Evolutionary conservation across 1,140 invertebrate genomes (phyloP).

Genomic region (Epicauta chinensis): DNA sequence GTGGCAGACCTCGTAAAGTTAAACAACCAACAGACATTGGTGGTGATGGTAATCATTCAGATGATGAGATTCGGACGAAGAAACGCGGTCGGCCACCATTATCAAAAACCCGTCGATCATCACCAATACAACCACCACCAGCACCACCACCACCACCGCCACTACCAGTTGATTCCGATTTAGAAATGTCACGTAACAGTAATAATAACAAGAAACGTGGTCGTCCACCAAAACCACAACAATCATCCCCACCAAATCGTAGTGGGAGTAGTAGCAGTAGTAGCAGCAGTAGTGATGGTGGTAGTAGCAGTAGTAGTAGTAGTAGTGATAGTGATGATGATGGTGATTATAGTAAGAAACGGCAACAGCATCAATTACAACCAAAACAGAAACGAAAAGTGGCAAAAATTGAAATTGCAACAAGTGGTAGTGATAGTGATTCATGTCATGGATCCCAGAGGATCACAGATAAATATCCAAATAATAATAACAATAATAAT

Average conservation of each 20-base stretch:
- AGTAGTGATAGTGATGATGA: slow-evolving; percentile 37
- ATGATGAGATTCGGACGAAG: slow-evolving; percentile 13
- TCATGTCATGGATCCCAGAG: too few species aligned
- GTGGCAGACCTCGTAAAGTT: slow-evolving; percentile 42
- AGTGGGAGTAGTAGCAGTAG: slow-evolving; percentile 27
- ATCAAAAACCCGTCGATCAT: too few species aligned
- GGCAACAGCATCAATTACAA: slow-evolving; percentile 18
- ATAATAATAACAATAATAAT: slow-evolving; percentile 1
- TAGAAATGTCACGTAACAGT: neutral
- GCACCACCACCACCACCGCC: too few species aligned
- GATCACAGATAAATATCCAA: slow-evolving; percentile 2
- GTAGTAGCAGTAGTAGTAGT: slow-evolving; percentile 6
- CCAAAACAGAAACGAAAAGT: slow-evolving; percentile 16
- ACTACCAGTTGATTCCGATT: neutral
- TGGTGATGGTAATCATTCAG: slow-evolving; percentile 1
- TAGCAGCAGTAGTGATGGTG: slow-evolving; percentile 36
- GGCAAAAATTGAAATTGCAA: neutral
- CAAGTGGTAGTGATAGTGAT: neutral
- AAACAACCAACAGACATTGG: slow-evolving; percentile 30
- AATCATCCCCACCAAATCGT: slow-evolving; percentile 13
- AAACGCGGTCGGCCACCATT: slow-evolving; percentile 29
- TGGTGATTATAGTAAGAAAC: neutral
- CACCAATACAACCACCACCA: too few species aligned
- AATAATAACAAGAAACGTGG: slow-evolving; percentile 6
- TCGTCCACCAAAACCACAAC: slow-evolving; percentile 16